Evolutionary conservation across 2,888 invertebrate species (phyloP).

Genomic region (Adelphocoris suturalis): DNA sequence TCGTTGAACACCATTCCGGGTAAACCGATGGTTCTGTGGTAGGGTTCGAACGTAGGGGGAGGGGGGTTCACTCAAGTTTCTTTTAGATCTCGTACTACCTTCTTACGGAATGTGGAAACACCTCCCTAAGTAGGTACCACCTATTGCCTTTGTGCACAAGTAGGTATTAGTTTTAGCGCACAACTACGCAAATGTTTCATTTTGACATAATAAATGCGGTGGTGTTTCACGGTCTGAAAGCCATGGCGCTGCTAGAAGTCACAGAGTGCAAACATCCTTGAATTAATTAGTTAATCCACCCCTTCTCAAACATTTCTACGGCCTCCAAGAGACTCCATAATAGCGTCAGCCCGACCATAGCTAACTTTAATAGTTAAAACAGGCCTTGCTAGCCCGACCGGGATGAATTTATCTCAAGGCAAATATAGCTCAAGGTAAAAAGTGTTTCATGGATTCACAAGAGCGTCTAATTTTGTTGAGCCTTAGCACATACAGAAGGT

Average conservation of each 20-base stretch:
- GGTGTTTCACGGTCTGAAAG: constrained; percentile 25
- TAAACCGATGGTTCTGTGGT: too few species aligned
- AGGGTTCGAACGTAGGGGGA: too few species aligned
- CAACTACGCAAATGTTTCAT: background rate
- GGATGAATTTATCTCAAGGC: constrained; percentile 22
- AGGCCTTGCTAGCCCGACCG: background rate
- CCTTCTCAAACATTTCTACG: constrained; percentile 47
- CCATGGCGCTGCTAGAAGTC: background rate
- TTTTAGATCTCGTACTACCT: too few species aligned
- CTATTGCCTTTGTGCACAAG: too few species aligned
- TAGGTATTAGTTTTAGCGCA: background rate
- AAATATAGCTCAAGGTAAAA: background rate
- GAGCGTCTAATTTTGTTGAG: background rate
- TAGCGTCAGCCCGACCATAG: constrained; percentile 19
- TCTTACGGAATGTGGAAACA: too few species aligned
- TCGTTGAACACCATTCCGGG: too few species aligned
- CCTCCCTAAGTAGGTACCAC: too few species aligned
- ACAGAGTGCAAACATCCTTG: constrained; percentile 48
- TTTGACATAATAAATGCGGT: constrained; percentile 41
- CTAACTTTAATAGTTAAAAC: constrained; percentile 38
- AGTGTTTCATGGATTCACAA: background rate
- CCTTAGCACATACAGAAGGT: background rate
- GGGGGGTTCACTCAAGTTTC: too few species aligned
- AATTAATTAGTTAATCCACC: constrained; percentile 49
- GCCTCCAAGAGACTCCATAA: constrained; percentile 43